These are phyloP conservation scores for Drosophila kepulauana DNA, from an alignment of 1,140 invertebrate species.

Conservation along the genomic window DNA sequence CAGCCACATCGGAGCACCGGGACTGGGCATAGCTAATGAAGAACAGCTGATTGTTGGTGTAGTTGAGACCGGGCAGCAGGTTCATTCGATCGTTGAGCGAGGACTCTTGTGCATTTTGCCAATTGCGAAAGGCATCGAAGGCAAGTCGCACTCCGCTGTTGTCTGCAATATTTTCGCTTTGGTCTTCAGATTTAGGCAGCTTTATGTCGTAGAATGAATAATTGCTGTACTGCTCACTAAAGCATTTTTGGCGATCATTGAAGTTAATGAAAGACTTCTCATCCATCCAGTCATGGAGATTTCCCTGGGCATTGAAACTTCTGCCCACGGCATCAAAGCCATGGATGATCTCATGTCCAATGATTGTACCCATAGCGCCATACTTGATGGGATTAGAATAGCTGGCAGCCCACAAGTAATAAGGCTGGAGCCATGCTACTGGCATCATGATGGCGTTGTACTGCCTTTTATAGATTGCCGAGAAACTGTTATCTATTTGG, in stretches of 20 bases:
- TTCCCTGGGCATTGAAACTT: slow-evolving; percentile 96
- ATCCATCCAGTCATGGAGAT: slow-evolving; percentile 72
- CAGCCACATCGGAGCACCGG: slow-evolving; percentile 70
- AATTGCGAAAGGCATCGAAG: slow-evolving; percentile 86
- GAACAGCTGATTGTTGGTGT: slow-evolving; percentile 89
- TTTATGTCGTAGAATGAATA: slow-evolving; percentile 58
- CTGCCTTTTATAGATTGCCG: slow-evolving; percentile 68
- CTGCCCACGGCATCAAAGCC: slow-evolving; percentile 89
- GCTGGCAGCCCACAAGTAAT: slow-evolving; percentile 62
- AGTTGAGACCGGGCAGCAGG: slow-evolving; percentile 85
- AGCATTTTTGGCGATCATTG: slow-evolving; percentile 56
- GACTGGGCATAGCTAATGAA: slow-evolving; percentile 89
- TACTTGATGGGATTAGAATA: slow-evolving; percentile 85
- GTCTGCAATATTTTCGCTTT: slow-evolving; percentile 89
- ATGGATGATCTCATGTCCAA: slow-evolving; percentile 90
- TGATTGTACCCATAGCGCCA: slow-evolving; percentile 88
- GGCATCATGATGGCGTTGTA: slow-evolving; percentile 75
- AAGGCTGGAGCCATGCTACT: slow-evolving; percentile 69
- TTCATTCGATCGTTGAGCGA: not conserved
- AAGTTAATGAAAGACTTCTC: slow-evolving; percentile 55
- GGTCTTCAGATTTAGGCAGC: slow-evolving; percentile 48
- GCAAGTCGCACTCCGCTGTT: slow-evolving; percentile 89
- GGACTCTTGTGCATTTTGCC: slow-evolving; percentile 85
- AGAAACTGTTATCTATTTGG: slow-evolving; percentile 56
- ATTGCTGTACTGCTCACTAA: slow-evolving; percentile 63